These are phyloP conservation scores for Pelobates cultripes DNA, from an alignment of 2,797 vertebrate species.

Conservation along the genomic window DNA sequence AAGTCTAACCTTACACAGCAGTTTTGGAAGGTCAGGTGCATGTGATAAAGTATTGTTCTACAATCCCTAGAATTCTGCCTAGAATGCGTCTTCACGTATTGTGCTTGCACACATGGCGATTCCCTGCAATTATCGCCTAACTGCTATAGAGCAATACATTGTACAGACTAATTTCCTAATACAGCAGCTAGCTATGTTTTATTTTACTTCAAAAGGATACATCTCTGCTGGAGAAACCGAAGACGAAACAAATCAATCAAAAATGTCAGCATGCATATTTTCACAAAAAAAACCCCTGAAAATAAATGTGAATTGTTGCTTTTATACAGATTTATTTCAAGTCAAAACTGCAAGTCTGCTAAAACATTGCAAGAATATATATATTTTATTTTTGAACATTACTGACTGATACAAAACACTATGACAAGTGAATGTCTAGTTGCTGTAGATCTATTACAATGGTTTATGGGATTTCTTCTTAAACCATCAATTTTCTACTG, in stretches of 20 bases:
- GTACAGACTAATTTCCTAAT: constrained; percentile 74
- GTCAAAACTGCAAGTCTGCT: too few relatives aligned
- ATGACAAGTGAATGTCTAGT: too few relatives aligned
- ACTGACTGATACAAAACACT: too few relatives aligned
- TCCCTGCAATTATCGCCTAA: constrained; percentile 70
- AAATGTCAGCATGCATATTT: constrained; percentile 65
- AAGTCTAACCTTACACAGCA: too few relatives aligned
- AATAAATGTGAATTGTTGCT: constrained; percentile 34
- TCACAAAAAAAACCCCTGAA: constrained; percentile 60
- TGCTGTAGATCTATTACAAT: too few relatives aligned
- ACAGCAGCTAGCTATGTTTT: constrained; percentile 69
- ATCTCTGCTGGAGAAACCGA: constrained; percentile 71
- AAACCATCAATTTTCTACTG: too few relatives aligned
- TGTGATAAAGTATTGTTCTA: constrained; percentile 48
- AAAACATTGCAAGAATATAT: too few relatives aligned
- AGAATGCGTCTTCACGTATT: constrained; percentile 68
- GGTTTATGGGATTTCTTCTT: too few relatives aligned
- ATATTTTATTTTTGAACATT: too few relatives aligned
- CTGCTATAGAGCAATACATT: constrained; percentile 63
- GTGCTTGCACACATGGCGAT: constrained; percentile 68
- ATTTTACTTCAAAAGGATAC: constrained; percentile 67
- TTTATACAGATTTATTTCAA: too few relatives aligned
- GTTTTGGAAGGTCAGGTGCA: constrained; percentile 21
- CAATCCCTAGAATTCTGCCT: not conserved
- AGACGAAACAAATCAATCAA: constrained; percentile 62